phyloP scores from a whole-genome alignment of 2,888 invertebrate genomes.

The Callosobruchus maculatus region DNA sequence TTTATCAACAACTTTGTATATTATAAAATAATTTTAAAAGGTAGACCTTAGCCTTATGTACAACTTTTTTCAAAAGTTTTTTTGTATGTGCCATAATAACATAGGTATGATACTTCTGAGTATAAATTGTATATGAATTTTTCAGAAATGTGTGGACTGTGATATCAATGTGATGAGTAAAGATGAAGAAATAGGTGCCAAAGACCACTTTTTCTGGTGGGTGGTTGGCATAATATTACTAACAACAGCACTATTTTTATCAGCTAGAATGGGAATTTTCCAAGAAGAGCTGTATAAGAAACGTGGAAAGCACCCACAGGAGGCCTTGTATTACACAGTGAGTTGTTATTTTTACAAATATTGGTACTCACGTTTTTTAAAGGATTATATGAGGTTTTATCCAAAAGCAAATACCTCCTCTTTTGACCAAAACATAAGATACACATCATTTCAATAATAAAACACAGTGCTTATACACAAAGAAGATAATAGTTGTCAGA shows the following conservation, averaged over 20 bases:
- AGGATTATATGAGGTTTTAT: too few species aligned
- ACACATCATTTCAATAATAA: too few species aligned
- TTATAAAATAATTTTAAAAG: too few species aligned
- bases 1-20: too few species aligned
- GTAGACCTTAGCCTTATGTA: too few species aligned
- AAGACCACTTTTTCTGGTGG: conserved; percentile 63
- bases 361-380: background rate
- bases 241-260: conserved; percentile 83
- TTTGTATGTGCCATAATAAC: too few species aligned
- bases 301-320: conserved; percentile 88
- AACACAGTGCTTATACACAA: too few species aligned
- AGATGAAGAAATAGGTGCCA: conserved; percentile 17
- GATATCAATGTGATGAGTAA: conserved; percentile 44
- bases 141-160: conserved; percentile 38
- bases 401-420: background rate
- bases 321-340: conserved; percentile 81
- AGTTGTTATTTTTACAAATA: conserved; percentile 23
- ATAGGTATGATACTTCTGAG: too few species aligned
- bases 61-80: too few species aligned
- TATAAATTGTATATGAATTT: conserved; percentile 3
- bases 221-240: conserved; percentile 73
- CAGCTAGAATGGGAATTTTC: conserved; percentile 89
- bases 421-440: too few species aligned
- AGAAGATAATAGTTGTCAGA: background rate
- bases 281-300: conserved; percentile 82